Evolutionary conservation across 2,888 invertebrate genomes (phyloP).

Genomic region (Drosophila mimetica): DNA sequence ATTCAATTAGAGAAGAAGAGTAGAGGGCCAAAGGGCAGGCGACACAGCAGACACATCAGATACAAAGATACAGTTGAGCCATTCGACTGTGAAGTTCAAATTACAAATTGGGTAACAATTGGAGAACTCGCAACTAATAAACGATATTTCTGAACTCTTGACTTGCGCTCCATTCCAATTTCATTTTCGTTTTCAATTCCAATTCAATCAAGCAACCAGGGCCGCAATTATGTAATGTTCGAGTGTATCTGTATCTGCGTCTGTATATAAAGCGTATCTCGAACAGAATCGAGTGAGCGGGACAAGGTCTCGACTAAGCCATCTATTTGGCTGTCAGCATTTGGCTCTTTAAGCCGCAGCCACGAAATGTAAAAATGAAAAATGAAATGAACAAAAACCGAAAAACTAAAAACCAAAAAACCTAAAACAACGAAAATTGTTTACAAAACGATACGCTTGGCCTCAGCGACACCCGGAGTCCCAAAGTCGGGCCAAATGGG

Average conservation of each 20-base stretch:
- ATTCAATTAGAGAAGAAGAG: constrained; percentile 49
- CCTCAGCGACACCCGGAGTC: constrained; percentile 45
- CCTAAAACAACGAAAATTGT: constrained; percentile 47
- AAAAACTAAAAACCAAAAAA: constrained; percentile 18
- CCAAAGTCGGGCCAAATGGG: constrained; percentile 38
- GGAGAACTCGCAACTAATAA: constrained; percentile 33
- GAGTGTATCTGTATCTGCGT: too few species aligned
- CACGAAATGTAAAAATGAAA: constrained; percentile 25
- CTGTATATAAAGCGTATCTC: constrained; percentile 9
- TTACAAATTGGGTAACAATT: constrained; percentile 49
- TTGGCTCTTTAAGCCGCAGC: constrained; percentile 46
- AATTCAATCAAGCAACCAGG: constrained; percentile 71
- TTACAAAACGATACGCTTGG: constrained; percentile 64
- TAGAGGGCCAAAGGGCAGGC: constrained; percentile 37
- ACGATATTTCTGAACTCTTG: constrained; percentile 46
- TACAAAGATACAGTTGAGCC: constrained; percentile 27
- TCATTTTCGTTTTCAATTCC: constrained; percentile 37
- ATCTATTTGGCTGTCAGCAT: constrained; percentile 73
- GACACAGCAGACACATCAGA: constrained; percentile 8
- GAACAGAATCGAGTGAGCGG: constrained; percentile 58
- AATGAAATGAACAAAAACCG: constrained; percentile 24
- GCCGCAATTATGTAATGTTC: constrained; percentile 72
- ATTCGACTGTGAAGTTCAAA: constrained; percentile 46
- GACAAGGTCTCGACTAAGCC: constrained; percentile 67
- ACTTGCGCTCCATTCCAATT: constrained; percentile 10